These are phyloP conservation scores for Cynaeus angustus DNA, from an alignment of 2,888 invertebrate species.

Conservation along the genomic window DNA sequence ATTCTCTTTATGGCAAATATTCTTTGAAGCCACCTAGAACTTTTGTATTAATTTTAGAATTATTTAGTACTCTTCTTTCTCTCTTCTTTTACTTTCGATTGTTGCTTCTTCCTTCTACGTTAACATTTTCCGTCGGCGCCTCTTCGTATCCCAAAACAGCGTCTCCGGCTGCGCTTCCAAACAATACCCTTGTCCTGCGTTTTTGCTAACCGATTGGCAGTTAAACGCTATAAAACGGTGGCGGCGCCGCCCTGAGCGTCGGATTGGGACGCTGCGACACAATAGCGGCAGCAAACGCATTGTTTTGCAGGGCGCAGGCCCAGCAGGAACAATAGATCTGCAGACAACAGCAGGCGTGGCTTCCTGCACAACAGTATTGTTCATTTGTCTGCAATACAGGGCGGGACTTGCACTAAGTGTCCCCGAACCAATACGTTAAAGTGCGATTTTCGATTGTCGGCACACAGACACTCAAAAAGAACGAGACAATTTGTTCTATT, in stretches of 20 bases:
- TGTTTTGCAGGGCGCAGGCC: conserved; percentile 70
- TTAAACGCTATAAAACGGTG: conserved; percentile 44
- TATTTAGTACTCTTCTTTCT: too few species aligned
- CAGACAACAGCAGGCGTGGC: conserved; percentile 71
- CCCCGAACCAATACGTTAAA: conserved; percentile 61
- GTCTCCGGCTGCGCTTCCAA: background rate
- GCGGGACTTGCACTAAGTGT: conserved; percentile 59
- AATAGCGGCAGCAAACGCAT: conserved; percentile 69
- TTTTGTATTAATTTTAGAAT: too few species aligned
- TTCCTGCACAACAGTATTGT: conserved; percentile 69
- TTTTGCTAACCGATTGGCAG: conserved; percentile 37
- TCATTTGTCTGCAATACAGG: conserved; percentile 69
- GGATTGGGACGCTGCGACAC: conserved; percentile 70
- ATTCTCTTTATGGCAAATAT: too few species aligned
- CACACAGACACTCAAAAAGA: conserved; percentile 27
- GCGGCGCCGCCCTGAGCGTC: conserved; percentile 68
- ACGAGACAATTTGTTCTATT: conserved; percentile 30
- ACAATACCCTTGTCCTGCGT: background rate
- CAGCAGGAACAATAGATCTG: conserved; percentile 69
- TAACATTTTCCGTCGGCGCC: too few species aligned
- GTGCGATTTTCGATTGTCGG: conserved; percentile 40
- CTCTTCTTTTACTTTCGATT: too few species aligned
- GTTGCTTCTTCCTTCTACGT: too few species aligned
- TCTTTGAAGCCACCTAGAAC: too few species aligned
- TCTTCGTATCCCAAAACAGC: too few species aligned